Base-by-base conservation (phyloP, 2,113 vertebrate genomes). In the Prinia subflava region DNA sequence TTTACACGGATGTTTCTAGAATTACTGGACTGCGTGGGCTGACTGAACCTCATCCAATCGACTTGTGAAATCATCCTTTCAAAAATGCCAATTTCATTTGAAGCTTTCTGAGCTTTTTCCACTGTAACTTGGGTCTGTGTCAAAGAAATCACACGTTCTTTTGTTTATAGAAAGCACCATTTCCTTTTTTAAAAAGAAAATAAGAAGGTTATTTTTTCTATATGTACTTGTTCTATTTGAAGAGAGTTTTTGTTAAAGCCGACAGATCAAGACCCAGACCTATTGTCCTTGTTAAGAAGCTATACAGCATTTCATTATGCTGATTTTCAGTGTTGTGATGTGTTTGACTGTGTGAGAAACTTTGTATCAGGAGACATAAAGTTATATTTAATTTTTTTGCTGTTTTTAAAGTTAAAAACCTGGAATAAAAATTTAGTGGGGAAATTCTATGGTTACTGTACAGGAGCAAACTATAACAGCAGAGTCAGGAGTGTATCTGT, bases 171-270 rank as follows among this genome's bases (percentile, higher is more conserved):
- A 94, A 88, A 89, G 74, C 69, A 94, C 52, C 63, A 4, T 96
- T 97, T 95, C 92, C 89, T 97, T 97, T 96, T 97, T 96, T 96
- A 96, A 96, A 55, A 90, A 92, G 65, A 96, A 96, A 94, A 90
- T 74, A 91, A 95, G 87, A 91, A 76, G 39, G 92, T 96, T 96
- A 96, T 96, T 95, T 96, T 97, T 97, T 96, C 90, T 95, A 95
- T 95, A 94, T 89, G 63, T 97, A 95, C 83, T 94, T 91, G 76
- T 95, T 96, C 84, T 97, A 94, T 83, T 90, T 89, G 90, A 92
- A 81, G 91, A 97, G 70, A 50, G 18, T 79, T 96, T 97, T 98
- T 94, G 96, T 97, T 97, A 96, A 96, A 89, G 47, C 86, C 23
- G 74, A 78, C 59, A 83, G 84, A 75, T 79, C 78, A 89, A 73